Evolutionary conservation across 1,140 invertebrate species (phyloP).

Genomic region (Calosoma granatense): DNA sequence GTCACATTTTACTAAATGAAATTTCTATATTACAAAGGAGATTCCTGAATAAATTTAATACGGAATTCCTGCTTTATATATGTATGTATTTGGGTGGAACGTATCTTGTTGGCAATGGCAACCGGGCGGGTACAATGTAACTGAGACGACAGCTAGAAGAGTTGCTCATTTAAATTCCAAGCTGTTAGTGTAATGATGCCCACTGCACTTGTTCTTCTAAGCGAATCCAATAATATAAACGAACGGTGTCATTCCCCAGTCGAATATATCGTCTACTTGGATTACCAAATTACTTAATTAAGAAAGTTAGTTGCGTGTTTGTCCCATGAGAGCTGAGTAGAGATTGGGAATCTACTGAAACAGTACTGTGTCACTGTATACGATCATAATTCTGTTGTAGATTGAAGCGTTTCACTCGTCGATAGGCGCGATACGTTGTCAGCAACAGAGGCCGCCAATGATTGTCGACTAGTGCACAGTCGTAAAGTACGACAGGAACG

Average conservation of each 20-base stretch:
- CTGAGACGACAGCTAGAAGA: too few relatives aligned
- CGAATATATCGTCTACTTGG: constrained; percentile 3
- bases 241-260: constrained; percentile 2
- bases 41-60: not conserved
- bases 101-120: not conserved
- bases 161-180: not conserved
- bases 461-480: too few relatives aligned
- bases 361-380: too few relatives aligned
- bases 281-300: constrained; percentile 8
- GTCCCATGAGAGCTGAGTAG: not conserved
- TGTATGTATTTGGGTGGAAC: not conserved
- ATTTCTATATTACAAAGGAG: too few relatives aligned
- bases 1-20: too few relatives aligned
- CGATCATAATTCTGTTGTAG: too few relatives aligned
- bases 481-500: too few relatives aligned
- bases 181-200: not conserved
- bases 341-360: too few relatives aligned
- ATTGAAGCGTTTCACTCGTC: too few relatives aligned
- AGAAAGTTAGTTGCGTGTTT: not conserved
- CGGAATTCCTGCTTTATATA: not conserved
- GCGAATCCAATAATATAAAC: constrained; percentile 3
- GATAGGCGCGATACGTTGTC: too few relatives aligned
- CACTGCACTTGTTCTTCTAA: not conserved
- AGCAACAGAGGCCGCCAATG: too few relatives aligned
- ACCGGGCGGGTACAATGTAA: not conserved